A percentile compares a stretch with the other conserved stretches of the same genome.
Conservation (phyloP, 2,797 vertebrate species). For the Gephyroberyx darwinii region DNA sequence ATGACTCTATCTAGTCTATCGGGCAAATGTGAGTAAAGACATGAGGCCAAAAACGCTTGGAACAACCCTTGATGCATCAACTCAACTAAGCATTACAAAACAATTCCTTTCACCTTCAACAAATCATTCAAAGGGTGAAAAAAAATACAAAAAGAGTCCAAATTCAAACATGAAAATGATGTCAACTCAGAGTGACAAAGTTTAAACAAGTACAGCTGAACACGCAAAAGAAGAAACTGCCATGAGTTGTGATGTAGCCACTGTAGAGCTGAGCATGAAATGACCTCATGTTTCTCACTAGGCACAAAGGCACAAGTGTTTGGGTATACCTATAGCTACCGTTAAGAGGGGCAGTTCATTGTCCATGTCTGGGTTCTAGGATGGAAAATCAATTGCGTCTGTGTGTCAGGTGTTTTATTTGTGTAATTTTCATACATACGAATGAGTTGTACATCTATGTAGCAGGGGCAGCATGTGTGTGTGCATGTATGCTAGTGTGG, state of each 20-base stretch:
- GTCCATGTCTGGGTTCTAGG: constrained; percentile 51
- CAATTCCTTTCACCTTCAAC: constrained; percentile 45
- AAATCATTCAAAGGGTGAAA: constrained; percentile 18
- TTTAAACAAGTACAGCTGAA: constrained; percentile 21
- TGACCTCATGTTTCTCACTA: constrained; percentile 66
- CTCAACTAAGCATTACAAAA: constrained; percentile 40
- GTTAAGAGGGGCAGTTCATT: constrained; percentile 46
- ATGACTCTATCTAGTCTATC: constrained; percentile 25
- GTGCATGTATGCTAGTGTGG: background rate
- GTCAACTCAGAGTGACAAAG: constrained; percentile 32
- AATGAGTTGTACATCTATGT: constrained; percentile 31
- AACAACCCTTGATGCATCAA: constrained; percentile 4
- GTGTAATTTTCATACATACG: constrained; percentile 42
- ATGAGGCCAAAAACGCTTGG: constrained; percentile 52
- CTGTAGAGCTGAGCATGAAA: constrained; percentile 46
- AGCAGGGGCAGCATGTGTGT: constrained; percentile 10
- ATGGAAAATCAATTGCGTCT: constrained; percentile 12
- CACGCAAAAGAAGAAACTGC: constrained; percentile 37
- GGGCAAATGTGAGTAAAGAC: constrained; percentile 65
- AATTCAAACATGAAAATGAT: constrained; percentile 45
- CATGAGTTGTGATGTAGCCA: constrained; percentile 31
- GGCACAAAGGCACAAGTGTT: constrained; percentile 62
- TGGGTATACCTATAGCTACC: constrained; percentile 65
- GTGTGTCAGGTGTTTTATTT: constrained; percentile 49
- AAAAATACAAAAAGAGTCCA: constrained; percentile 30